Base-by-base conservation (phyloP, 2,113 vertebrate species). In the Gymnocephalus cernua region DNA sequence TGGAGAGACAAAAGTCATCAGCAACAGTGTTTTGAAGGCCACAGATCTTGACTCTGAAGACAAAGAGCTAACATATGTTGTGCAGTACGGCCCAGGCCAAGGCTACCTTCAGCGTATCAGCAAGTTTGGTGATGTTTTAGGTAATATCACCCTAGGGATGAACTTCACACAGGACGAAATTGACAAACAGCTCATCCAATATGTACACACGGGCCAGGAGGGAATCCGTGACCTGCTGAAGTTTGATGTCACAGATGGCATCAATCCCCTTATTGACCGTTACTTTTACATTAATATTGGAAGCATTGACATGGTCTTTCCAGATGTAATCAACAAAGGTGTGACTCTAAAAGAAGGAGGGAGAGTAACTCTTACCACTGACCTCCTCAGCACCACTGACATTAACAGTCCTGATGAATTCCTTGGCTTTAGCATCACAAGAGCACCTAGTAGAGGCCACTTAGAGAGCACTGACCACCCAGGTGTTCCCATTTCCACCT, bases 1-100 rank as follows among this genome's bases (percentile, higher is more conserved):
- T 16, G 96, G 97, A 15, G 97, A 98, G 88, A 97, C 96, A 18
- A 98, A 95, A 94, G 91, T 95, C 35, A 96, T 99, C 79, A 95
- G 90, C 79, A 96, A 95, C 86, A 96, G 92, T 72, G 89, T 97
- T 74, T 88, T 99, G 76, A 97, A 97, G 89, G 98, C 97, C 47
- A 98, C 97, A 32, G 98, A 99, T 90, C 93, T 99, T 25, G 98
- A 99, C 85, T 98, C 98, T 10, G 97, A 99, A 83, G 98, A 99
- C 84, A 96, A 95, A 92, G 93, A 92, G 1, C 93, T 99, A 48
- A 94, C 92, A 0, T 99, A 97, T 61, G 61, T 98, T 66, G 83
- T 98, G 86, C 96, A 94, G 16, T 97, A 96, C 0, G 96, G 97
- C 5, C 98, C 97, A 7, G 78, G 88, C 29, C 97, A 98, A 76